Percentiles rank a stretch among this genome's conserved stretches.
Evolutionary conservation across 64 coral and sea anemone species (phyloP).

Genomic region (Actinia equina): DNA sequence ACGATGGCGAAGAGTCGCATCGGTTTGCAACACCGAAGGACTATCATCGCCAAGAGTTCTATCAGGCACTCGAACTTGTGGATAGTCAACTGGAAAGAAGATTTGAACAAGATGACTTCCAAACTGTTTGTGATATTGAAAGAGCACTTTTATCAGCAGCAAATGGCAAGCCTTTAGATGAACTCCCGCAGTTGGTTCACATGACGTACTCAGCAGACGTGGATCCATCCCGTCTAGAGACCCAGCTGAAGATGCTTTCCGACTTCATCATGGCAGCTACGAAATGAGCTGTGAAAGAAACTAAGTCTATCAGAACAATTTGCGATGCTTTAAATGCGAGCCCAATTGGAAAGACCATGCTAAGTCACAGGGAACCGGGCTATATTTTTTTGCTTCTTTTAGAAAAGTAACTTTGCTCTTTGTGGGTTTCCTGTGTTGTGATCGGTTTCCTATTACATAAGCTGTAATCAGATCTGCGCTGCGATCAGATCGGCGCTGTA

Average conservation of each 20-base stretch:
- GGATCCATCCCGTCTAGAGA: background rate
- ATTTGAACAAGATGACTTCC: slow-evolving; percentile 25
- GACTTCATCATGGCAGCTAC: slow-evolving; percentile 18
- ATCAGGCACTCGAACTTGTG: slow-evolving; percentile 7
- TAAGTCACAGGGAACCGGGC: too few relatives aligned
- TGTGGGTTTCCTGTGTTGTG: too few relatives aligned
- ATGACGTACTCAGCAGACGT: slow-evolving; percentile 23
- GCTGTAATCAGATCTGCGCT: too few relatives aligned
- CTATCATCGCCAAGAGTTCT: background rate
- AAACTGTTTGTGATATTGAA: slow-evolving; percentile 24
- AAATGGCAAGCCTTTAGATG: slow-evolving; percentile 21
- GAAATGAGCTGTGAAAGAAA: background rate
- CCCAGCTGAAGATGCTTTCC: slow-evolving; percentile 30
- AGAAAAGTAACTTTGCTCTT: too few relatives aligned
- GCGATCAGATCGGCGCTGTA: too few relatives aligned
- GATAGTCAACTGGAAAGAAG: slow-evolving; percentile 13
- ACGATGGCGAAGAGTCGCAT: slow-evolving; percentile 18
- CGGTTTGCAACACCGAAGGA: background rate
- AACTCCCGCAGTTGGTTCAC: background rate
- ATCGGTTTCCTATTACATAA: too few relatives aligned
- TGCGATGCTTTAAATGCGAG: slow-evolving; percentile 32
- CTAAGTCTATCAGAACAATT: slow-evolving; percentile 31
- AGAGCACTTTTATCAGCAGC: slow-evolving; percentile 6
- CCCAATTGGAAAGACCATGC: slow-evolving; percentile 13
- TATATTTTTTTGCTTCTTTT: too few relatives aligned